Base-by-base conservation (phyloP, 2,113 vertebrate genomes). In the Stictonetta naevosa region DNA sequence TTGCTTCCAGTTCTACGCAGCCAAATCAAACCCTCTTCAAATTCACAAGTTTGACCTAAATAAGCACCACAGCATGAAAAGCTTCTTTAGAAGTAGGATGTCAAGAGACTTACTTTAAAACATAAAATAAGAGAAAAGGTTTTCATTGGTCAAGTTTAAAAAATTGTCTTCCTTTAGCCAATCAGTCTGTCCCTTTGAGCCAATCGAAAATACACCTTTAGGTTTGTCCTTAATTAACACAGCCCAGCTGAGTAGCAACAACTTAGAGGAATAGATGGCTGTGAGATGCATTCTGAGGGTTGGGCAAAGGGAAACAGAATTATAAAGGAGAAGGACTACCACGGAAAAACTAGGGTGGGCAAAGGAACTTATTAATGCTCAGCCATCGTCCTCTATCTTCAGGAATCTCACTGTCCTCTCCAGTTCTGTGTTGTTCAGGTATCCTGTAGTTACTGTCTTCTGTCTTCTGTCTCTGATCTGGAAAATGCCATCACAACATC, bases 401-500 rank as follows among this genome's bases (percentile, higher is more conserved):
- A 81, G 72, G 75, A 92, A 38, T 91, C 95, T 95, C 93, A 77
- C 72, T 96, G 96, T 94, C 97, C 94, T 83, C 46, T 84, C 95
- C 96, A 93, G 93, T 74, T 95, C 94, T 91, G 80, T 93, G 91
- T 72, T 79, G 81, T 77, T 94, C 92, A 71, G 66, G 86, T 84
- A 60, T 85, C 63, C 83, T 64, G 58, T 53, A 16, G 98, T 98
- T 99, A 99, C 98, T 99, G 99, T 86, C 99, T 98, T 96, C 99
- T 98, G 94, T 99, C 99, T 96, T 99, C 99, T 3, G 99, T 98
- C 97, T 99, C 99, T 97, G 99, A 99, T 96, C 99, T 98, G 90
- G 99, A 99, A 98, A 99, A 99, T 3, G 99, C 99, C 99, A 99
- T 99, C 97, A 99, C 99, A 90, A 99, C 99, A 7, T 99, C 99